Base-by-base conservation (phyloP, 2,888 invertebrate genomes). In the Rugalucina vietnamica region DNA sequence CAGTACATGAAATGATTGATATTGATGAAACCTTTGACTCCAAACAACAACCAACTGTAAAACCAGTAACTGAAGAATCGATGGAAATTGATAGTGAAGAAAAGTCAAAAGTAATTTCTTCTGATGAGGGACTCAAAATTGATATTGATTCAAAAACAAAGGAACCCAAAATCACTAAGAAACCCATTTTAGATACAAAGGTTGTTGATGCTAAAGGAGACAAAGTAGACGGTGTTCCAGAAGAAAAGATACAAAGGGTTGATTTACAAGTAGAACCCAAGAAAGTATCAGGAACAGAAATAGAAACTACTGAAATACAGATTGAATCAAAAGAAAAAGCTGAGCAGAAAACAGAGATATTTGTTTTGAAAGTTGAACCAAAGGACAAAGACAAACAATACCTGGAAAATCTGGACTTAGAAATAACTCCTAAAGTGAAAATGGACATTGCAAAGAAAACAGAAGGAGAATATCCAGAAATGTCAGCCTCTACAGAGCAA, bases 1-100 rank as follows among this genome's bases (percentile, higher is more conserved):
- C 69, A 39, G 24, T 29, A 14, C 39, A n/a, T 65, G 74, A 77
- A 18, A 32, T 29, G 37, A 54, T 74, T 37, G 74, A 73, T 50
- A 73, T 77, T 72, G 77, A 43, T 43, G 43, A 43, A 43, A 43
- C 43, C 18, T 43, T 43, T 72, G 72, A 49, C 32, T 21, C 54
- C 72, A n/a, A 76, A 73, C 37, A 49, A 71, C 24, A 65, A 78
- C 18, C 27, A 14, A 14, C 29, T 27, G 43, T 29, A 54, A 57
- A 18, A 50, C 43, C 34, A 29, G 37, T 36, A 73, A 79, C 34
- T 24, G 50, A 69, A 18, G 54, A 43, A 27, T 43, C 65, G 50
- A 39, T 43, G 21, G 27, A 18, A 29, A 34, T 24, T 60, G 29
- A 21, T 27, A 27, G 24, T 5, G 43, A 39, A 70, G 34, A 60